Percentiles rank a stretch among this genome's conserved stretches.
phyloP scores from a whole-genome alignment of 2,113 vertebrate genomes.

The Aegypius monachus region DNA sequence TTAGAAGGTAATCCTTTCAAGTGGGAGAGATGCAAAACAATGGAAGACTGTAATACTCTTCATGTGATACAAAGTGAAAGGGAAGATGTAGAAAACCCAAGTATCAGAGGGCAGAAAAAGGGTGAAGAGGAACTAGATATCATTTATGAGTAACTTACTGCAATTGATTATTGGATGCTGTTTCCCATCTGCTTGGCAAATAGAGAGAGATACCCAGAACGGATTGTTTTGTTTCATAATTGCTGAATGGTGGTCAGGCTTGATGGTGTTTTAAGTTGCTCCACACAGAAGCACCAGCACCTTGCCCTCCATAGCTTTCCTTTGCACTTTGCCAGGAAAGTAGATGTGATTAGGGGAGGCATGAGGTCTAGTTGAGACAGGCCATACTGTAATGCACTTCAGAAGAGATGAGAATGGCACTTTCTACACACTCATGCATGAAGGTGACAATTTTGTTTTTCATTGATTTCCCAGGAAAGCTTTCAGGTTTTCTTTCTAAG shows the following conservation, averaged over 20 bases:
- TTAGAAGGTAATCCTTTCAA: neutral
- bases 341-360: neutral
- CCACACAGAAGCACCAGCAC: neutral
- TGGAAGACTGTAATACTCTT: neutral
- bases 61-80: neutral
- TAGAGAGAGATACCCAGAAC: neutral
- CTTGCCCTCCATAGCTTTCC: neutral
- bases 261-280: neutral
- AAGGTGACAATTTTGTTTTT: neutral
- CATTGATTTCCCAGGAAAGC: neutral
- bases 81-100: neutral
- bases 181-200: neutral
- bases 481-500: neutral
- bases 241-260: neutral
- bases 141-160: neutral
- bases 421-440: fast-evolving
- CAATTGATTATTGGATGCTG: neutral
- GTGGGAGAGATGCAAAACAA: neutral
- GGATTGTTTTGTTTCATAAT: neutral
- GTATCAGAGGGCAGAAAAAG: neutral
- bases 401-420: neutral
- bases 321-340: neutral
- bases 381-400: fast-evolving
- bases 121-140: neutral
- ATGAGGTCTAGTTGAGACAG: neutral